Base-by-base conservation (phyloP, 2,113 vertebrate species). In the Sigmodon hispidus region DNA sequence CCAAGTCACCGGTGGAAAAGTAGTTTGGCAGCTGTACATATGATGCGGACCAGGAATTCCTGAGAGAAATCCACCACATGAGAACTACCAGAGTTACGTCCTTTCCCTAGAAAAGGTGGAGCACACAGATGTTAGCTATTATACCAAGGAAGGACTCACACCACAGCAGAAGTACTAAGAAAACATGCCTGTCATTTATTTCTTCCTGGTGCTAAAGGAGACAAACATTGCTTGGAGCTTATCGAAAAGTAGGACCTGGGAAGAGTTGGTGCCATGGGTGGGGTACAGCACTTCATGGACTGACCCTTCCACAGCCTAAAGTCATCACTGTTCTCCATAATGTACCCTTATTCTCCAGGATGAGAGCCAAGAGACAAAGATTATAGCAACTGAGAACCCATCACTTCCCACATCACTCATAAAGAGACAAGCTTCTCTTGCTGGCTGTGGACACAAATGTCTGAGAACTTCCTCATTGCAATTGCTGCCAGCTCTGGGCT, bases 101-200 rank as follows among this genome's bases (percentile, higher is more conserved):
- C 19, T 94, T 87, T 45, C n/a, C 34, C 7, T 34, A 87, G 69
- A 61, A 65, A 11, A 84, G 21, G 45, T n/a, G 17, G 2, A 11
- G 40, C 3, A n/a, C 26, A 24, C 19, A 24, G 0, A 0, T 40
- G 13, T 10, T 52, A 61, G 17, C 29, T 16, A 13, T 29, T 31
- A 26, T 43, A 10, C 5, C 52, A 81, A 76, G 36, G 43, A 34
- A 50, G 7, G 21, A 50, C 59, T 31, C n/a, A 87, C 15, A 75
- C 4, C 24, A 70, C 31, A 87, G 11, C 22, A 36, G 17, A 87
- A 77, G 1, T 19, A 21, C 8, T 50, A 61, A 40, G 4, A 36
- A 40, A 45, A 61, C 6, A 61, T 48, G 15, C 22, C n/a, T 96
- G 43, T 6, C 24, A 63, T 2, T 13, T 5, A 1, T 10, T 11